These are phyloP conservation scores for Uropsilus gracilis DNA, from an alignment of 2,113 vertebrate species.

Conservation along the genomic window DNA sequence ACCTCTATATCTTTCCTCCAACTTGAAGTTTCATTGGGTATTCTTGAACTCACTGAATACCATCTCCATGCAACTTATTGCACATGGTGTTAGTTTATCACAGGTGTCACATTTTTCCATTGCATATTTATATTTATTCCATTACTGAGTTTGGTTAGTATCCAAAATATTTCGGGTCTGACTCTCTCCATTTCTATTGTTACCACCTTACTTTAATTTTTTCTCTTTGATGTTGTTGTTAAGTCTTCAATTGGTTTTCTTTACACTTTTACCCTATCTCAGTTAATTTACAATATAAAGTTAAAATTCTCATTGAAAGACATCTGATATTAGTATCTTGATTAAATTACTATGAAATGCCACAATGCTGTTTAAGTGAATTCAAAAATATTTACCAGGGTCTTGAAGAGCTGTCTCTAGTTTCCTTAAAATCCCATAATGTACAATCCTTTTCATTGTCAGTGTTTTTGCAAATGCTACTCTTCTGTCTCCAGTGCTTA, in stretches of 20 bases:
- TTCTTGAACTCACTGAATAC: neutral
- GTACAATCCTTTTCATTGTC: neutral
- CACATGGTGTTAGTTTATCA: neutral
- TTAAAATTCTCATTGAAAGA: constrained; percentile 1
- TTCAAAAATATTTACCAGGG: neutral
- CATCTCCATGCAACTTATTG: neutral
- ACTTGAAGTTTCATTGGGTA: neutral
- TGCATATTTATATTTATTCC: neutral
- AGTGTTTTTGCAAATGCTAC: neutral
- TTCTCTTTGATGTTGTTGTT: neutral
- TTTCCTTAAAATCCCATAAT: neutral
- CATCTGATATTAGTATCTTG: neutral
- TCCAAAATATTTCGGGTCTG: neutral
- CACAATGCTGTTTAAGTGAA: neutral
- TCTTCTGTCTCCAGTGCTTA: neutral
- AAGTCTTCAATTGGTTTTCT: neutral
- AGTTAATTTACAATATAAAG: neutral
- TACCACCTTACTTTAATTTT: neutral
- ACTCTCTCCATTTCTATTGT: neutral
- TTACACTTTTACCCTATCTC: neutral
- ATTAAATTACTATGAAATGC: neutral
- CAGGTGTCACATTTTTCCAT: neutral
- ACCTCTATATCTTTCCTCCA: neutral
- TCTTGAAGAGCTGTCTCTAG: neutral
- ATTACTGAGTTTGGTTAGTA: neutral